Conservation (phyloP, 2,113 vertebrate genomes). For the Lathamus discolor region DNA sequence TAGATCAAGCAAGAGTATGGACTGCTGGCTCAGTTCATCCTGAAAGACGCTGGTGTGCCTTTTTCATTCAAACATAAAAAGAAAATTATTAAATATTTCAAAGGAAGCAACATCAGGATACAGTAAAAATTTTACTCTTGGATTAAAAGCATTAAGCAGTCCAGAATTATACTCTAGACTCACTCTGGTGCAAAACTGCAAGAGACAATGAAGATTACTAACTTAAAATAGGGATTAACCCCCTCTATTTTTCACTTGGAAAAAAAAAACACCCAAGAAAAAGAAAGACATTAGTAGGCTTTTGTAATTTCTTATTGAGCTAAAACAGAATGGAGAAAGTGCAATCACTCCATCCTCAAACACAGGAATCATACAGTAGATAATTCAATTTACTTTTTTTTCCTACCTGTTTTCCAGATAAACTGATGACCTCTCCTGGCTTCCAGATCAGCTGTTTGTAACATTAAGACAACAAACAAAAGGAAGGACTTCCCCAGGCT, state of each 20-base stretch:
- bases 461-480: conserved; percentile 77
- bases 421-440: conserved; percentile 84
- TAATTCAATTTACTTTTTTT: not conserved
- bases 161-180: not conserved
- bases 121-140: not conserved
- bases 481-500: conserved; percentile 76
- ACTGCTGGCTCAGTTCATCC: not conserved
- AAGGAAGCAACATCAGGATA: not conserved
- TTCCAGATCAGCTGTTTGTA: conserved; percentile 80
- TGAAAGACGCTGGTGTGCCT: not conserved
- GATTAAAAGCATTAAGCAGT: not conserved
- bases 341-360: not conserved
- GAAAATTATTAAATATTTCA: not conserved
- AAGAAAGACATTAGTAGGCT: not conserved
- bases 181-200: not conserved
- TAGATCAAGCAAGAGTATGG: not conserved
- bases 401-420: conserved; percentile 94
- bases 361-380: not conserved
- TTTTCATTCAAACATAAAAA: not conserved
- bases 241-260: not conserved
- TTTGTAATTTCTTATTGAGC: not conserved
- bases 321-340: not conserved
- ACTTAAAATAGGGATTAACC: not conserved
- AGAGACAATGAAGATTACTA: not conserved
- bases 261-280: not conserved